A percentile compares a stretch with the other conserved stretches of the same genome.
These are phyloP conservation scores for Hemistola chrysoprasaria DNA, from an alignment of 2,888 invertebrate species.

Conservation along the genomic window DNA sequence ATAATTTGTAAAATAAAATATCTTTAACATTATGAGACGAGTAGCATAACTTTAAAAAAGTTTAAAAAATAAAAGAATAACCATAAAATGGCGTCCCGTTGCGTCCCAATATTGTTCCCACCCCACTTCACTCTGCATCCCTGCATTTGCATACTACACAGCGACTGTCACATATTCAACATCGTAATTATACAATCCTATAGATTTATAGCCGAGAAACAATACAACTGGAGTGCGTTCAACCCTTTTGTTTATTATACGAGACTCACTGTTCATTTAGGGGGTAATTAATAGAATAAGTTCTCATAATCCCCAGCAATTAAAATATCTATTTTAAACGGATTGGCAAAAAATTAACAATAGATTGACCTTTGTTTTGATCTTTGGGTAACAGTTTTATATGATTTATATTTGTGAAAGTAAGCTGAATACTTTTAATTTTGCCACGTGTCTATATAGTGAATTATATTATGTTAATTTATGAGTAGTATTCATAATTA, in stretches of 20 bases:
- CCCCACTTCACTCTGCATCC: conserved; percentile 61
- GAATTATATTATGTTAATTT: background rate
- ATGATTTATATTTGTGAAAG: conserved; percentile 15
- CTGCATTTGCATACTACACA: conserved; percentile 76
- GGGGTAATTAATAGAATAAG: conserved; percentile 73
- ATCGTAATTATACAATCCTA: conserved; percentile 72
- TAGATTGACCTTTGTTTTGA: conserved; percentile 46
- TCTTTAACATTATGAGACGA: too few species aligned
- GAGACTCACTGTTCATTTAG: conserved; percentile 67
- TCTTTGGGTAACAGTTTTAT: conserved; percentile 15
- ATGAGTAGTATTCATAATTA: too few species aligned
- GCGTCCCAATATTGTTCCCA: conserved; percentile 74
- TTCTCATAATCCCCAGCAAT: conserved; percentile 73
- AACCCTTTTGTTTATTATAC: conserved; percentile 64
- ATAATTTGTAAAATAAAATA: too few species aligned
- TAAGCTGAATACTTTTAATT: background rate
- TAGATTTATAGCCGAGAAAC: conserved; percentile 79
- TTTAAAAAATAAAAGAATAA: conserved; percentile 24
- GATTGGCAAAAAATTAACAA: conserved; percentile 50
- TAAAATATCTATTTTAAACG: conserved; percentile 50
- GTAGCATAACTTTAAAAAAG: background rate
- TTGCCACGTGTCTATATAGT: conserved; percentile 4
- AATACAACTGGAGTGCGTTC: conserved; percentile 56
- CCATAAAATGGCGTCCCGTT: conserved; percentile 59
- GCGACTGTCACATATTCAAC: conserved; percentile 77